Conservation (phyloP, 2,797 vertebrate species). For the Ispidina lecontei region DNA sequence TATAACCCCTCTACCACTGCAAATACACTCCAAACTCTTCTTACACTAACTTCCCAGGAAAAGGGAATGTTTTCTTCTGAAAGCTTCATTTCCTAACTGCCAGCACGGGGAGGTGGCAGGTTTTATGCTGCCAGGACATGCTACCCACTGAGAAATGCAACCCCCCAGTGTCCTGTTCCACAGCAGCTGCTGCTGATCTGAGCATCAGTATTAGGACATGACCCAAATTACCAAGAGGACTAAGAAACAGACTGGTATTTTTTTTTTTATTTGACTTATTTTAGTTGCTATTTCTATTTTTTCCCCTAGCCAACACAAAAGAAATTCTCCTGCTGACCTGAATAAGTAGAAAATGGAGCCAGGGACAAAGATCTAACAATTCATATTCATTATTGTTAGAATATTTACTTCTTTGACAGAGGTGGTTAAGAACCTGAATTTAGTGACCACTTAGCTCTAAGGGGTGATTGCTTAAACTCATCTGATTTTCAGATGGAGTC, state of each 20-base stretch:
- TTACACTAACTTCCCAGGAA: not conserved
- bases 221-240: not conserved
- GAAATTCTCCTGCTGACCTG: not conserved
- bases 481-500: not conserved
- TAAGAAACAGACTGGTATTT: not conserved
- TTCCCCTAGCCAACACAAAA: not conserved
- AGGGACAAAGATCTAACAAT: not conserved
- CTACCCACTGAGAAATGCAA: not conserved
- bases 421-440: not conserved
- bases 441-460: not conserved
- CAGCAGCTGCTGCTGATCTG: not conserved
- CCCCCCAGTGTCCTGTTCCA: not conserved
- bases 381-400: fast-evolving
- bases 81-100: not conserved
- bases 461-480: not conserved
- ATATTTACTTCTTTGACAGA: not conserved
- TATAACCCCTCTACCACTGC: not conserved
- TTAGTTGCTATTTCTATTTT: not conserved
- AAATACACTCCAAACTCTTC: not conserved
- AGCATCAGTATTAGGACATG: not conserved
- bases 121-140: not conserved
- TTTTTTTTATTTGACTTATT: not conserved
- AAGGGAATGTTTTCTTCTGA: not conserved
- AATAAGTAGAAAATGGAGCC: not conserved
- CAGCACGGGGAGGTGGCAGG: not conserved